Base-by-base conservation (phyloP, 1,140 invertebrate genomes). In the Tachypleus tridentatus region DNA sequence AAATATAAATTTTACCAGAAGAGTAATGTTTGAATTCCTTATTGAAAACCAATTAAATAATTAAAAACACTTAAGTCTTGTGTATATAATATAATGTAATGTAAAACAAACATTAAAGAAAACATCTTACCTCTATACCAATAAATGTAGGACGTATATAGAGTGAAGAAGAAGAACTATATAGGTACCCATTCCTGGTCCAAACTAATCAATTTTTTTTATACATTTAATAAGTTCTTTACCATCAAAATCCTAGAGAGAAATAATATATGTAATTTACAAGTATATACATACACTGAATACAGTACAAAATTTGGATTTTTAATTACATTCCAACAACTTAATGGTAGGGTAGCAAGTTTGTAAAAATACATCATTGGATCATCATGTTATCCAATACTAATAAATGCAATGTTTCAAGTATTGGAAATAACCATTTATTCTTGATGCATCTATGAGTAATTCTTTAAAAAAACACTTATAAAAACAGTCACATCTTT, bases 131-230 rank as follows among this genome's bases (percentile, higher is more conserved):
- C 80, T 99, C 96, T 65, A 91, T 96, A 64, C 90, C 96, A 75
- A 99, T 98, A 52, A 97, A 79, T 1, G 97, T 97, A 56, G 97
- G 97, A 72, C 97, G 82, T 65, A 99, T 87, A 74, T 99, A 99
- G 4, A 99, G 81, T 73, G 93, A 95, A 72, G 89, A 88, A 5
- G 86, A 81, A 10, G 73, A 73, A 72, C 87, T 85, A 76, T 93
- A 86, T n/a, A 4, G 97, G 97, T 5, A 99, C 92, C 97, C 96
- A 99, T 77, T 97, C 93, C 73, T 91, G 87, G 74, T 99, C 97
- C 66, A 98, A 88, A 73, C 84, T 83, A 60, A 99, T 81, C 57
- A 99, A 81, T 71, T 92, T 84, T n/a, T 71, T 85, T 84, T 9
- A 99, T 80, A 72, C 93, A 93, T 75, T 89, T 85, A 10, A 97